These are phyloP conservation scores for Heliconius erato DNA, from an alignment of 2,888 invertebrate genomes.

Conservation along the genomic window DNA sequence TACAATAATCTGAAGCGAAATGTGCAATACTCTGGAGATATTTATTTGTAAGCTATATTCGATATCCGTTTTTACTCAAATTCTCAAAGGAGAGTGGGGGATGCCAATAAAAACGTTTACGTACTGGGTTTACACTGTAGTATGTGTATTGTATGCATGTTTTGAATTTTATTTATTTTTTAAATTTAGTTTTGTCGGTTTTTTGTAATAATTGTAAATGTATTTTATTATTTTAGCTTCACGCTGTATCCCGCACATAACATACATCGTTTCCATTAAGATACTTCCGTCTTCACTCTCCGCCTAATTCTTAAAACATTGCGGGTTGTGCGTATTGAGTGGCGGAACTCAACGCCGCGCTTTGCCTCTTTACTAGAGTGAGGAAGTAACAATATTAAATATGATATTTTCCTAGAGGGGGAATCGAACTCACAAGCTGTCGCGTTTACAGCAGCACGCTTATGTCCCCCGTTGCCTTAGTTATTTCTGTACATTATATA, in stretches of 20 bases:
- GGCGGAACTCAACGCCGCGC: too few species aligned
- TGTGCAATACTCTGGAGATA: constrained; percentile 29
- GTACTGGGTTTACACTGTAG: constrained; percentile 14
- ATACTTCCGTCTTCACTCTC: neutral
- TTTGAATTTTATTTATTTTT: neutral
- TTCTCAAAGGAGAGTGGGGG: constrained; percentile 39
- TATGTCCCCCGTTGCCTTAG: too few species aligned
- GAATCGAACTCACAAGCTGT: neutral
- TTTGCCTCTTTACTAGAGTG: too few species aligned
- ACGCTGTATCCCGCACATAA: neutral
- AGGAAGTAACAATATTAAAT: neutral
- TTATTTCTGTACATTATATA: too few species aligned
- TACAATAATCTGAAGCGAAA: constrained; percentile 25
- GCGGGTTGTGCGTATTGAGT: too few species aligned
- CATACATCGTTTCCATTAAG: neutral
- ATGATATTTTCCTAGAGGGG: neutral
- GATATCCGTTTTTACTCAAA: constrained; percentile 42
- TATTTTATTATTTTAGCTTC: neutral
- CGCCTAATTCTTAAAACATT: neutral
- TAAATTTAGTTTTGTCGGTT: neutral
- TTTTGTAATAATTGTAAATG: too few species aligned
- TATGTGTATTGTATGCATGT: constrained; percentile 3
- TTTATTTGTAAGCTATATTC: constrained; percentile 45
- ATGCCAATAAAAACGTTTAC: constrained; percentile 42
- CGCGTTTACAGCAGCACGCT: too few species aligned